phyloP scores from a whole-genome alignment of 2,113 vertebrate species.

The Phaethon lepturus region DNA sequence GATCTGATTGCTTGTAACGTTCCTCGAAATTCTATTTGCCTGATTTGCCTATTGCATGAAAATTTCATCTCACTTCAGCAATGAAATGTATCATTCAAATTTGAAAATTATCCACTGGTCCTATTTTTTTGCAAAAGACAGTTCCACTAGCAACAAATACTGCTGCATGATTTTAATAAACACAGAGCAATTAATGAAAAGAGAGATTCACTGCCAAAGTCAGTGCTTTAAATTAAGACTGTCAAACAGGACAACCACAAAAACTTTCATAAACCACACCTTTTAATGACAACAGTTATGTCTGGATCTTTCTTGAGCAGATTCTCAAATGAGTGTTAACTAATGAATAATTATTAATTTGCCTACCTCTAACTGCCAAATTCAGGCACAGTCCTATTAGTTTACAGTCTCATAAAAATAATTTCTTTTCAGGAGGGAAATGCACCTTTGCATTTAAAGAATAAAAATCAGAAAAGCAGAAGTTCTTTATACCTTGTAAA shows the following conservation, averaged over 20 bases:
- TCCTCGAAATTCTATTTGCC: slow-evolving; percentile 31
- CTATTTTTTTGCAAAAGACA: neutral
- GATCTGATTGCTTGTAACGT: slow-evolving; percentile 27
- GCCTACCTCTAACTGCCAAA: neutral
- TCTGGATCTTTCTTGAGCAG: neutral
- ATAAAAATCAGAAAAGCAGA: neutral
- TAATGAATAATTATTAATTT: slow-evolving; percentile 27
- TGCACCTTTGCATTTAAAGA: neutral
- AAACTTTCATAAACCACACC: neutral
- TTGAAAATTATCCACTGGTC: neutral
- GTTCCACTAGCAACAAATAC: neutral
- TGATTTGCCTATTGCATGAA: neutral
- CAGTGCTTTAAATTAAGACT: slow-evolving; percentile 29
- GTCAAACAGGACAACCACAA: slow-evolving; percentile 13
- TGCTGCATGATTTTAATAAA: neutral
- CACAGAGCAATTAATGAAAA: neutral
- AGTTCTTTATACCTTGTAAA: neutral
- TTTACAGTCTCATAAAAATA: neutral
- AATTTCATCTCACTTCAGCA: slow-evolving; percentile 12
- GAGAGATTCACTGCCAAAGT: neutral
- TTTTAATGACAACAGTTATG: neutral
- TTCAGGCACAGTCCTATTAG: neutral
- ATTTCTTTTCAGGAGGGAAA: slow-evolving; percentile 31
- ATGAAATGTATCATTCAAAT: neutral
- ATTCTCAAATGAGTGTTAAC: neutral